Evolutionary conservation across 1,140 invertebrate species (phyloP), one percentile per base, ranked within the genome.

Genomic region (Drosophila arawakana): DNA sequence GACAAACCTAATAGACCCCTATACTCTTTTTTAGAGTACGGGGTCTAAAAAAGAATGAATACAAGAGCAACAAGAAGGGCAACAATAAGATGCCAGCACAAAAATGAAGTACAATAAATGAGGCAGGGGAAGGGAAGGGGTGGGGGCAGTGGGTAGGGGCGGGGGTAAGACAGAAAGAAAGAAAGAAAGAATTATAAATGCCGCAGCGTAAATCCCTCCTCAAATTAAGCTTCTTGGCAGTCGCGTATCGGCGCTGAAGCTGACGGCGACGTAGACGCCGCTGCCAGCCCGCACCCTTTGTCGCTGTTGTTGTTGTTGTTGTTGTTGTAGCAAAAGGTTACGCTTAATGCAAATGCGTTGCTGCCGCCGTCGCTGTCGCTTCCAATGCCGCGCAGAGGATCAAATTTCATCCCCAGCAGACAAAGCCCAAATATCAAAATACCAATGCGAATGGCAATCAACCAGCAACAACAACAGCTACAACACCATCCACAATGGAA

Each of bases 351-450:
- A 89, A 89, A 84, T 89, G 83, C 83, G 76, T 76, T n/a, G 73
- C 52, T 54, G 69, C 70, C 25, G 25, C 6, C 25, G 25, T 30
- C 25, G 25, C 3, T 30, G 25, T 30, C 25, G 25, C 3, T 30
- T 2, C 25, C 25, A 30, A 30, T 30, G 25, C 25, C 73, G 66
- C 73, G 50, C 65, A 76, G 70, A 71, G 80, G 90, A 91, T 91
- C 90, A 91, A 91, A 91, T 91, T 91, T 91, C 90, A 91, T 91
- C 90, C 90, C 67, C 81, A 80, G 71, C 90, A 91, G 86, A 88
- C 85, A 89, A 89, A 84, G 84, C 84, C 75, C 84, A 84, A 89
- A 88, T 88, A 76, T 80, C 84, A 74, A 81, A 89, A 88, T 89
- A 76, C 84, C 84, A 89, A 89, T 89, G 83, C 81, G 82, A 78